Percentiles rank a stretch among this genome's conserved stretches.
phyloP scores from a whole-genome alignment of 1,140 invertebrate genomes.

The Danaus plexippus region DNA sequence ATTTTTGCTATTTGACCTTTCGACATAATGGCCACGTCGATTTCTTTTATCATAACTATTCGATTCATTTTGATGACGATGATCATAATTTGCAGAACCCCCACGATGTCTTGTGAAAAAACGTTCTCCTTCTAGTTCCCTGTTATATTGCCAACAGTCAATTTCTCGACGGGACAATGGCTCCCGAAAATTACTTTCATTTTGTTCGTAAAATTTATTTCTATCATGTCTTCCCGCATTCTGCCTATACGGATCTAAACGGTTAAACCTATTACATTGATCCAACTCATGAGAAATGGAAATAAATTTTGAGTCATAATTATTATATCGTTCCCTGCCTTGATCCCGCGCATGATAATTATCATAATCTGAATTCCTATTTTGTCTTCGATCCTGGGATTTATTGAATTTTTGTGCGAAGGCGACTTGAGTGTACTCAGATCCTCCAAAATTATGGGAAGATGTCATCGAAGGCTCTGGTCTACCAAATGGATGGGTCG shows the following conservation, averaged over 20 bases:
- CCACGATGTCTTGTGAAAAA: slow-evolving; percentile 20
- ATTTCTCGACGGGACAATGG: slow-evolving; percentile 25
- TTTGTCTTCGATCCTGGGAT: slow-evolving; percentile 42
- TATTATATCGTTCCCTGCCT: slow-evolving; percentile 18
- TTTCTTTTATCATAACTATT: slow-evolving; percentile 20
- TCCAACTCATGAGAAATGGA: slow-evolving; percentile 19
- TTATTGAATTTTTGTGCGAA: slow-evolving; percentile 27
- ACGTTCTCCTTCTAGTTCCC: slow-evolving; percentile 30
- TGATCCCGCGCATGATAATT: slow-evolving; percentile 23
- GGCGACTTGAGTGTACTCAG: slow-evolving; percentile 28
- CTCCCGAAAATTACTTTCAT: slow-evolving; percentile 23
- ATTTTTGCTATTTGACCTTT: slow-evolving; percentile 15
- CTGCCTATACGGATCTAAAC: slow-evolving; percentile 26
- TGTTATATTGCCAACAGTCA: slow-evolving; percentile 26
- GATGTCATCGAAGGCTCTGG: slow-evolving; percentile 32
- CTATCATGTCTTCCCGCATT: slow-evolving; percentile 33
- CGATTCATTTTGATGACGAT: slow-evolving; percentile 23
- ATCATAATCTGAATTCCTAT: slow-evolving; percentile 37
- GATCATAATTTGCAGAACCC: slow-evolving; percentile 9
- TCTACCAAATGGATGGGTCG: slow-evolving; percentile 39
- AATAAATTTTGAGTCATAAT: slow-evolving; percentile 17
- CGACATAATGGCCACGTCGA: slow-evolving; percentile 24
- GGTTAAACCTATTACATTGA: slow-evolving; percentile 14
- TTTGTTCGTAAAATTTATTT: slow-evolving; percentile 30
- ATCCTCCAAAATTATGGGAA: slow-evolving; percentile 34